Evolutionary conservation across 2,888 invertebrate genomes (phyloP).

Genomic region (Megamerina dolium): DNA sequence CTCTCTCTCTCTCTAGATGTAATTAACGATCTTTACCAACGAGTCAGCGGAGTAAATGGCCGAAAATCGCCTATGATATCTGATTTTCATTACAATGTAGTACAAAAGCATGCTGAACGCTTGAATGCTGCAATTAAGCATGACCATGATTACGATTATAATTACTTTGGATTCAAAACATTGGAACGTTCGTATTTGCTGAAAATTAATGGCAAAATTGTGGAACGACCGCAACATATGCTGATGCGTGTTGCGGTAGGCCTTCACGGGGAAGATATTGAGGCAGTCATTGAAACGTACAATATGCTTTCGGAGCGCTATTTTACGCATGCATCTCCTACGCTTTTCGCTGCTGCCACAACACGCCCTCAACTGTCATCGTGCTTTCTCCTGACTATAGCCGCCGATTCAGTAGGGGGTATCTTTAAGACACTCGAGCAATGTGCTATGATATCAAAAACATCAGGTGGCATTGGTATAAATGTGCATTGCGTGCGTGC

Average conservation of each 20-base stretch:
- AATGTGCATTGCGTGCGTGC: constrained; percentile 94
- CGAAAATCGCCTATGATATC: constrained; percentile 77
- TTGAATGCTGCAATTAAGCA: constrained; percentile 94
- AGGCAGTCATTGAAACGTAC: constrained; percentile 90
- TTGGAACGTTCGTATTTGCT: constrained; percentile 91
- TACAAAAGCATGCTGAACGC: constrained; percentile 79
- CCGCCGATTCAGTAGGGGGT: constrained; percentile 90
- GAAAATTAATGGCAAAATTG: constrained; percentile 86
- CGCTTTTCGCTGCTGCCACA: constrained; percentile 93
- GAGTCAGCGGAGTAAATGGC: constrained; percentile 69
- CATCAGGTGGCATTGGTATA: constrained; percentile 94
- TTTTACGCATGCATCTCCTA: constrained; percentile 98
- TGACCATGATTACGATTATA: constrained; percentile 93
- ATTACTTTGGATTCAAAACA: constrained; percentile 99
- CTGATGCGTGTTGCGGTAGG: constrained; percentile 96
- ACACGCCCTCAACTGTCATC: constrained; percentile 87
- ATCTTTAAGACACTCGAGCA: constrained; percentile 87
- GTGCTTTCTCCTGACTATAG: constrained; percentile 92
- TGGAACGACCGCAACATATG: constrained; percentile 97
- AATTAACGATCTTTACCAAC: constrained; percentile 75
- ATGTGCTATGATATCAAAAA: constrained; percentile 93
- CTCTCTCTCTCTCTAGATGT: constrained; percentile 67
- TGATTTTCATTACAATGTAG: constrained; percentile 70
- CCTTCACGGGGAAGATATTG: constrained; percentile 91
- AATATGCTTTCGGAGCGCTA: constrained; percentile 90